Conservation (phyloP, 2,888 invertebrate genomes). For the Calameuta idolon region DNA sequence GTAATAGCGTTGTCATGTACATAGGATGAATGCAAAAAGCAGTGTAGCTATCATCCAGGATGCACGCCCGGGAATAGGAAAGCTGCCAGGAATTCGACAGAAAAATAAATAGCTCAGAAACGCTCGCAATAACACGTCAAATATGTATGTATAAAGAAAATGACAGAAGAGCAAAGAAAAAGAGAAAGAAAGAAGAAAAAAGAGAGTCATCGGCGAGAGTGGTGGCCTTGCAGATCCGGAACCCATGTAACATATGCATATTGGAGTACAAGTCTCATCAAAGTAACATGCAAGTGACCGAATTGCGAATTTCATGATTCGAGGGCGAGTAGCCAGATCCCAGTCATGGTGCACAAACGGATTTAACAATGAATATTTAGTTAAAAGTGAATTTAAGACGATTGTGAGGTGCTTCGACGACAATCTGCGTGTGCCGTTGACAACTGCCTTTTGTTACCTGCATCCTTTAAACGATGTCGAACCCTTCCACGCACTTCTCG, state of each 20-base stretch:
- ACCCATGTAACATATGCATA: too few species aligned
- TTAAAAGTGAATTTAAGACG: slow-evolving; percentile 6
- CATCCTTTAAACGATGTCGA: too few species aligned
- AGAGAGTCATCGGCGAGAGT: neutral
- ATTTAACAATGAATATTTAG: slow-evolving; percentile 9
- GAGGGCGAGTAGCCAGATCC: slow-evolving; percentile 14
- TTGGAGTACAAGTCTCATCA: too few species aligned
- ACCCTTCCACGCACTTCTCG: too few species aligned
- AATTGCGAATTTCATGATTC: too few species aligned
- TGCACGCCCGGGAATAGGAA: slow-evolving; percentile 47
- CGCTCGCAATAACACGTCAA: neutral
- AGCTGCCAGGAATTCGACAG: slow-evolving; percentile 27
- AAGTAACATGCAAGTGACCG: too few species aligned
- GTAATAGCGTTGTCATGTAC: slow-evolving; percentile 34
- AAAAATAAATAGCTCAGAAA: slow-evolving; percentile 37
- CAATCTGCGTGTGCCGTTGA: too few species aligned
- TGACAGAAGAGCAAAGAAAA: too few species aligned
- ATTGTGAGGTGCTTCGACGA: too few species aligned
- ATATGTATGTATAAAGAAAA: too few species aligned
- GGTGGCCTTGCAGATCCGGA: too few species aligned
- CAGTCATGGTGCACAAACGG: slow-evolving; percentile 2
- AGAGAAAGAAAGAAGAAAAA: neutral
- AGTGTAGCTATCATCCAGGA: slow-evolving; percentile 29
- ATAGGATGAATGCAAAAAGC: slow-evolving; percentile 36
- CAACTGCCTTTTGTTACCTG: too few species aligned